phyloP scores from a whole-genome alignment of 2,797 vertebrate genomes.

The Rhinichthys osculus region DNA sequence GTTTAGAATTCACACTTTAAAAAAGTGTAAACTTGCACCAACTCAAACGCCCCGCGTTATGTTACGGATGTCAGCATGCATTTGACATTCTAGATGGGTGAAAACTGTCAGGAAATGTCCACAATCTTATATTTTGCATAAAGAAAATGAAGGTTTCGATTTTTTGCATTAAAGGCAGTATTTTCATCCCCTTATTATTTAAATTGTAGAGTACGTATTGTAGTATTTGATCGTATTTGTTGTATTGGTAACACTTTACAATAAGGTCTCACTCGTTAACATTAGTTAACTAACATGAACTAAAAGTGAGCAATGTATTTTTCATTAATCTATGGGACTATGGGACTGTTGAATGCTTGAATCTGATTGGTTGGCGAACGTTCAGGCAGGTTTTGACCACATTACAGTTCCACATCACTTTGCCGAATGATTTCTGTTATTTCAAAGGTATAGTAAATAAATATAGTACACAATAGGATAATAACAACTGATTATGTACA shows the following conservation, averaged over 20 bases:
- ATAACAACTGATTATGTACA: not conserved
- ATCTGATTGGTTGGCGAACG: not conserved
- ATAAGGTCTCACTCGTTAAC: not conserved
- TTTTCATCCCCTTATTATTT: not conserved
- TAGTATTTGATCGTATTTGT: not conserved
- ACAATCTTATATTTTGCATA: not conserved
- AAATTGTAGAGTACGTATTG: not conserved
- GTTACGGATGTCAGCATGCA: conserved; percentile 26
- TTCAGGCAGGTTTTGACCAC: not conserved
- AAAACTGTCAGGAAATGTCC: not conserved
- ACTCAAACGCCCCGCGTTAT: not conserved
- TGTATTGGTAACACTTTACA: not conserved
- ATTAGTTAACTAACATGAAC: not conserved
- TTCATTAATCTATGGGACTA: not conserved
- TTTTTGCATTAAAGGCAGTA: not conserved
- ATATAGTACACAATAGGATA: not conserved
- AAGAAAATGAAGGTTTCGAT: not conserved
- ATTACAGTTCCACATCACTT: not conserved
- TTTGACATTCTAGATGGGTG: not conserved
- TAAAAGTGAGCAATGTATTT: not conserved
- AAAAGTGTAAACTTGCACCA: not conserved
- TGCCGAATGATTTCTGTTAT: not conserved
- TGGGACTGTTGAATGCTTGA: not conserved
- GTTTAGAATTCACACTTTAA: not conserved
- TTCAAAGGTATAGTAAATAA: too few relatives aligned